A percentile compares a stretch with the other conserved stretches of the same genome.
Evolutionary conservation across 2,113 vertebrate genomes (phyloP).

Genomic region (Eidolon helvum): DNA sequence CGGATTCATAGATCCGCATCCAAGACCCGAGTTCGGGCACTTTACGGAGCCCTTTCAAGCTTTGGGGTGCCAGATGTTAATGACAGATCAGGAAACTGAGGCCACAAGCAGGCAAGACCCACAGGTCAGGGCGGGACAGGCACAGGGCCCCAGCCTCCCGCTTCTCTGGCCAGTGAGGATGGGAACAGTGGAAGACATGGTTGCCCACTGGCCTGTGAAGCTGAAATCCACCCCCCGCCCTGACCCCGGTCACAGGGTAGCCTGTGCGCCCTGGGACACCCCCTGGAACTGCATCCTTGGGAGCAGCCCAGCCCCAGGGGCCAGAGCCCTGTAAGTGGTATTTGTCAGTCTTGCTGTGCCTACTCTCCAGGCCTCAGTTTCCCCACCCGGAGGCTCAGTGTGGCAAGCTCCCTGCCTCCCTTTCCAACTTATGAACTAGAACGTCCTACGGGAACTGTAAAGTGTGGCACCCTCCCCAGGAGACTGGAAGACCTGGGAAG

Average conservation of each 20-base stretch:
- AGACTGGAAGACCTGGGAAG: neutral
- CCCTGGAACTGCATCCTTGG: neutral
- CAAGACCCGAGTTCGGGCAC: neutral
- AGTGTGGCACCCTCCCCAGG: neutral
- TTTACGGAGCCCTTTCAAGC: neutral
- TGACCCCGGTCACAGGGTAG: neutral
- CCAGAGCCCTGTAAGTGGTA: neutral
- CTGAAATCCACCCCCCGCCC: neutral
- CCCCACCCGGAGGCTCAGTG: neutral
- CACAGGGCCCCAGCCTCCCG: neutral
- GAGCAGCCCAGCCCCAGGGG: neutral
- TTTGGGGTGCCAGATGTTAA: neutral
- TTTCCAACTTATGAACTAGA: neutral
- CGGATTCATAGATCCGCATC: neutral
- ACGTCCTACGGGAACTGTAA: neutral
- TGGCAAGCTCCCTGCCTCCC: neutral
- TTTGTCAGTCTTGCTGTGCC: neutral
- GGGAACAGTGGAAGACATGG: neutral
- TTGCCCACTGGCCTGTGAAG: neutral
- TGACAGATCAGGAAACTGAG: neutral
- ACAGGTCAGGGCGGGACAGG: neutral
- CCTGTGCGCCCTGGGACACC: neutral
- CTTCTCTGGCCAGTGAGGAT: neutral
- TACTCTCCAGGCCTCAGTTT: neutral
- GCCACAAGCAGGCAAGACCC: neutral